These are phyloP conservation scores for Xiphophorus hellerii DNA, from an alignment of 2,113 vertebrate genomes.

Conservation along the genomic window DNA sequence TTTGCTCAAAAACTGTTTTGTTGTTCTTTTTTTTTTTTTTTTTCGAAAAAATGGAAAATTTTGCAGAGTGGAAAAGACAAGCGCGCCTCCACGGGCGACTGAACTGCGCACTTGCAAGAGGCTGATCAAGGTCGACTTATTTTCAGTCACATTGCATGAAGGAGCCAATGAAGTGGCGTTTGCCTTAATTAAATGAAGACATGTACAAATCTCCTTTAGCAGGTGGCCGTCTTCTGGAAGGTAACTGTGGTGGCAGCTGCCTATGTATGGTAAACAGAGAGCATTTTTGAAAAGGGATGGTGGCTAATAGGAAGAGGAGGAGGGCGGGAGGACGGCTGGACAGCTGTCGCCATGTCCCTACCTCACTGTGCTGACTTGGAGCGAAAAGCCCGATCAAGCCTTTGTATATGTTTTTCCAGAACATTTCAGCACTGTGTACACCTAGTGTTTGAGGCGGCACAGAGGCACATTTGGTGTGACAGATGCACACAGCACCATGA, in stretches of 20 bases:
- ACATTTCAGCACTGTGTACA: slow-evolving; percentile 67
- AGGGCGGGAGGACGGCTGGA: slow-evolving; percentile 48
- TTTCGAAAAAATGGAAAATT: slow-evolving; percentile 55
- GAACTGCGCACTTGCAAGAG: slow-evolving; percentile 50
- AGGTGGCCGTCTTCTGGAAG: slow-evolving; percentile 80
- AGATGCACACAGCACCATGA: slow-evolving; percentile 67
- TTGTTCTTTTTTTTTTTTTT: neutral
- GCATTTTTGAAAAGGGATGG: slow-evolving; percentile 76
- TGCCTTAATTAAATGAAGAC: slow-evolving; percentile 85
- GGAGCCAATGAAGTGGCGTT: slow-evolving; percentile 77
- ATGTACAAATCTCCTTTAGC: slow-evolving; percentile 83
- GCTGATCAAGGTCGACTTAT: slow-evolving; percentile 78
- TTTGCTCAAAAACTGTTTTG: neutral
- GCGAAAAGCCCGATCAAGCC: slow-evolving; percentile 65
- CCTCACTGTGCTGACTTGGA: slow-evolving; percentile 75
- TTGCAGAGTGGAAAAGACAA: slow-evolving; percentile 27
- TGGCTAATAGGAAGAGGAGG: slow-evolving; percentile 46
- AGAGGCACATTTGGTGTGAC: slow-evolving; percentile 67
- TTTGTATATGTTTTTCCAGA: slow-evolving; percentile 75
- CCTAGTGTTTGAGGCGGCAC: slow-evolving; percentile 60
- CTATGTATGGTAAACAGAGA: slow-evolving; percentile 78
- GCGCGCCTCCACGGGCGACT: slow-evolving; percentile 30
- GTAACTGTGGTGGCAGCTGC: slow-evolving; percentile 81
- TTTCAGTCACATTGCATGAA: slow-evolving; percentile 76
- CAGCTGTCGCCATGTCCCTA: slow-evolving; percentile 74